These are phyloP conservation scores for Idaea straminata DNA, from an alignment of 2,888 invertebrate genomes.

Conservation along the genomic window DNA sequence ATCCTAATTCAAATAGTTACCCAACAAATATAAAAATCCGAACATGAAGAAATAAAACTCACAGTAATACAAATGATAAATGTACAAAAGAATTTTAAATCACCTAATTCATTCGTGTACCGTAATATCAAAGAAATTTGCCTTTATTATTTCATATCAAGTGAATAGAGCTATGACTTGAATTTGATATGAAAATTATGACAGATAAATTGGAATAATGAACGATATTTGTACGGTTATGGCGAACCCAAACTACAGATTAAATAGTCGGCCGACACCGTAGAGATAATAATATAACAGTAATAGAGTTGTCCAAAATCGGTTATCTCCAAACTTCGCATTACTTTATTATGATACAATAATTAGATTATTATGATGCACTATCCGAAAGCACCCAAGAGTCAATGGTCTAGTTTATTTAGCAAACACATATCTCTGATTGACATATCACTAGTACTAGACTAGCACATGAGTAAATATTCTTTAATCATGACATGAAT, in stretches of 20 bases:
- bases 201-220: constrained; percentile 12
- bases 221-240: not conserved
- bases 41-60: not conserved
- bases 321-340: too few species aligned
- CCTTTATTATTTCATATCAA: not conserved
- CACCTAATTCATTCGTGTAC: not conserved
- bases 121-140: constrained; percentile 18
- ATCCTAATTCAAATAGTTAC: not conserved
- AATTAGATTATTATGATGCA: too few species aligned
- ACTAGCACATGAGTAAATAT: too few species aligned
- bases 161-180: not conserved
- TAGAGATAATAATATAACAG: not conserved
- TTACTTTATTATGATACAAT: too few species aligned
- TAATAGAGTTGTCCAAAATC: too few species aligned
- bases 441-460: too few species aligned
- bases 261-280: not conserved
- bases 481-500: too few species aligned
- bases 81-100: not conserved
- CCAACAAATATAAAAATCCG: not conserved
- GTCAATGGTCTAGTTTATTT: too few species aligned
- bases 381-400: too few species aligned
- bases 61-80: not conserved
- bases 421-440: too few species aligned
- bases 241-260: not conserved
- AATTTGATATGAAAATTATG: constrained; percentile 11